Percentiles rank a stretch among this genome's conserved stretches.
These are phyloP conservation scores for Lasioglossum oenotherae DNA, from an alignment of 2,888 invertebrate species.

Conservation along the genomic window DNA sequence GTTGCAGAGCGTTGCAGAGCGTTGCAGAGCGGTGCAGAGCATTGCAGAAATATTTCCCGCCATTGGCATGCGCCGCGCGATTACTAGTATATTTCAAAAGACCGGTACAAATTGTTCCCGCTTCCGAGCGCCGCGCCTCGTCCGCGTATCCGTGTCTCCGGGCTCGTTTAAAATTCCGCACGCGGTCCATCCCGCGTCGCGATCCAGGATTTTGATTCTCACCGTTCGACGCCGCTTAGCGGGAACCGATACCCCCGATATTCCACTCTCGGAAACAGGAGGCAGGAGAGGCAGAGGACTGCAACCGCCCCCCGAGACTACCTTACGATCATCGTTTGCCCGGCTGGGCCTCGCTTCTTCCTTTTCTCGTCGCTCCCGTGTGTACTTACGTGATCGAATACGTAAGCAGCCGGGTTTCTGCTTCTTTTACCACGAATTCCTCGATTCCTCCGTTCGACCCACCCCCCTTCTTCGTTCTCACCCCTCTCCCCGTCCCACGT, in stretches of 20 bases:
- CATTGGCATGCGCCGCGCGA: slow-evolving; percentile 56
- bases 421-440: slow-evolving; percentile 56
- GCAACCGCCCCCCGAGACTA: slow-evolving; percentile 26
- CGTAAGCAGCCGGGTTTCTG: slow-evolving; percentile 66
- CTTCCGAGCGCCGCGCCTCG: background rate
- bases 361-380: slow-evolving; percentile 54
- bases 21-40: background rate
- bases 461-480: background rate
- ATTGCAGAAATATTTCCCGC: slow-evolving; percentile 49
- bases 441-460: slow-evolving; percentile 14
- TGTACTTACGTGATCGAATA: slow-evolving; percentile 75
- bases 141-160: slow-evolving; percentile 36
- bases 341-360: slow-evolving; percentile 36
- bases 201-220: slow-evolving; percentile 67
- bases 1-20: background rate
- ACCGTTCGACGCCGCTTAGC: slow-evolving; percentile 63
- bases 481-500: background rate
- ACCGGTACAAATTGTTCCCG: slow-evolving; percentile 60
- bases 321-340: slow-evolving; percentile 57
- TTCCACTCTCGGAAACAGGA: background rate
- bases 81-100: slow-evolving; percentile 57
- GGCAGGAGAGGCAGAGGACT: background rate
- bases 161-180: slow-evolving; percentile 64
- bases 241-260: slow-evolving; percentile 56
- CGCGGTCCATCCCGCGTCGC: slow-evolving; percentile 40